Conservation (phyloP, 2,113 vertebrate genomes). For the Oryzias curvinotus region DNA sequence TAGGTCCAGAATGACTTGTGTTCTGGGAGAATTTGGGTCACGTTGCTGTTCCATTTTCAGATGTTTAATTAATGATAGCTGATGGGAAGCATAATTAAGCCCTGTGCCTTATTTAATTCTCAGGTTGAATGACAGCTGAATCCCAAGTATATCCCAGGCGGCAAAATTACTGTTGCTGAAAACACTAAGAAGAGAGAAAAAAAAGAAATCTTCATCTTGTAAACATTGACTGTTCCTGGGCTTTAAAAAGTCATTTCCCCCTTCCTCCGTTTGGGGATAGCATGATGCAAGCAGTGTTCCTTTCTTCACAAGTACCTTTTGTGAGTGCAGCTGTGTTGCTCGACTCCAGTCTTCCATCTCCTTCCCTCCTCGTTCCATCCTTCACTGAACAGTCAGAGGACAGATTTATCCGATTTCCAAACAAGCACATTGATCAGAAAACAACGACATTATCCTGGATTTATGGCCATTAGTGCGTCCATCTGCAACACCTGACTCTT, state of each 20-base stretch:
- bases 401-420: conserved; percentile 20
- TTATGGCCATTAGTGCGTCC: background rate
- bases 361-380: conserved; percentile 1
- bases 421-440: conserved; percentile 3
- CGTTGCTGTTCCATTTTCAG: background rate
- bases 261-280: no score
- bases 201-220: conserved; percentile 5
- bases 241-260: background rate
- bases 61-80: conserved; percentile 8
- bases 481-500: conserved; percentile 1
- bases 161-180: conserved; percentile 13
- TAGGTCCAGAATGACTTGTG: background rate
- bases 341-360: conserved; percentile 3
- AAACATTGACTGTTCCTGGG: background rate
- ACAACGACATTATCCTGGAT: conserved; percentile 4
- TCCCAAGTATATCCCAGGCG: conserved; percentile 15
- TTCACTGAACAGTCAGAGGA: conserved; percentile 14
- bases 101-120: background rate
- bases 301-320: conserved; percentile 3
- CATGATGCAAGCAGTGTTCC: background rate
- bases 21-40: background rate
- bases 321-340: conserved; percentile 34
- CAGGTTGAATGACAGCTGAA: background rate
- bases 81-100: conserved; percentile 12
- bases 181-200: conserved; percentile 14